A percentile compares a stretch with the other conserved stretches of the same genome.
Conservation (phyloP, 2,113 vertebrate genomes). For the Indri indri region DNA sequence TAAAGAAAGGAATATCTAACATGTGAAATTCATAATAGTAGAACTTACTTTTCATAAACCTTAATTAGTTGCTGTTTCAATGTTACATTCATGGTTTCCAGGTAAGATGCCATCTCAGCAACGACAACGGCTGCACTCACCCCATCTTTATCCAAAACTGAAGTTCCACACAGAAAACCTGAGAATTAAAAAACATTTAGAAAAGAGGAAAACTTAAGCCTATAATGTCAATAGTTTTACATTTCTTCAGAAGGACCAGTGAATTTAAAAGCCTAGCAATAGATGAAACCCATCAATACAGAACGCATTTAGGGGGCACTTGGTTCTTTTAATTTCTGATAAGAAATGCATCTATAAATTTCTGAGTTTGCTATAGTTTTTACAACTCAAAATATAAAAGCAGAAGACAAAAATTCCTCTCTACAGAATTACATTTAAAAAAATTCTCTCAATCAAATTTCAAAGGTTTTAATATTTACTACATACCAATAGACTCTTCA, state of each 20-base stretch:
- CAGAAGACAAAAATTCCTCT: conserved; percentile 34
- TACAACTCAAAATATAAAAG: conserved; percentile 48
- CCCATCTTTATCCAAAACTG: conserved; percentile 95
- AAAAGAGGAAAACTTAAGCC: not conserved
- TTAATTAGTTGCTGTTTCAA: conserved; percentile 89
- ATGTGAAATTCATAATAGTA: accelerated
- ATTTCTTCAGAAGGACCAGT: not conserved
- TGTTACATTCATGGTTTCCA: conserved; percentile 85
- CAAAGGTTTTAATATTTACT: conserved; percentile 58
- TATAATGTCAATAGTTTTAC: not conserved
- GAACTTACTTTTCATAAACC: conserved; percentile 91
- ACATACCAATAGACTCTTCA: conserved; percentile 96
- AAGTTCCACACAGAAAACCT: conserved; percentile 95
- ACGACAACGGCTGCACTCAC: conserved; percentile 93
- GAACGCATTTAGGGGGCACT: not conserved
- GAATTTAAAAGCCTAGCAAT: not conserved
- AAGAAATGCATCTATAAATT: conserved; percentile 30
- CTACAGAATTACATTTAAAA: not conserved
- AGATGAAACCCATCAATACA: not conserved
- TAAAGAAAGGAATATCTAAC: not conserved
- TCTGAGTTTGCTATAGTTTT: conserved; percentile 9
- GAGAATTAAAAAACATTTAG: not conserved
- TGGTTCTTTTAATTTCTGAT: not conserved
- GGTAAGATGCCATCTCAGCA: conserved; percentile 93
- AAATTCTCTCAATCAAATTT: conserved; percentile 37